These are phyloP conservation scores for Hyla sarda DNA, from an alignment of 2,113 vertebrate species.

Conservation along the genomic window DNA sequence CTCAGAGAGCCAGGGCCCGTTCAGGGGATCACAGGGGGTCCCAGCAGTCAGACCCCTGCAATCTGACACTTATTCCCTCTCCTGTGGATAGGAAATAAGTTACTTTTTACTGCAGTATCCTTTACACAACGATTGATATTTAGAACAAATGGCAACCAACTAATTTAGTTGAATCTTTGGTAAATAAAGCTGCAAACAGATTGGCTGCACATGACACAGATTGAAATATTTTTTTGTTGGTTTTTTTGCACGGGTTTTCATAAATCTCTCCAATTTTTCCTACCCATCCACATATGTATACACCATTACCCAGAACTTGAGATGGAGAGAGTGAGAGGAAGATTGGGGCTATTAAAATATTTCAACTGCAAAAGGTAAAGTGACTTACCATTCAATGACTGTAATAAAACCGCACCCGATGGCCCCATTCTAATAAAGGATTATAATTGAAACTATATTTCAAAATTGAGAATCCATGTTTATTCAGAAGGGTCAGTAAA, in stretches of 20 bases:
- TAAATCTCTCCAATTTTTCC: not conserved
- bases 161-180: too few species aligned
- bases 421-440: not conserved
- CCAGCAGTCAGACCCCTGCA: too few species aligned
- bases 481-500: not conserved
- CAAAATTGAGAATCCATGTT: not conserved
- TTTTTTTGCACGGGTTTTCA: not conserved
- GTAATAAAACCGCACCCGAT: not conserved
- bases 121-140: too few species aligned
- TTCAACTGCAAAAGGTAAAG: not conserved
- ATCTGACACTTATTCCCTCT: too few species aligned
- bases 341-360: not conserved
- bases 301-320: not conserved
- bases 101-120: too few species aligned
- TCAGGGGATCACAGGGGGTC: too few species aligned
- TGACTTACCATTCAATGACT: not conserved
- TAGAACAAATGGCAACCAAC: too few species aligned
- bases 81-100: too few species aligned
- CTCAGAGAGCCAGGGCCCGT: too few species aligned
- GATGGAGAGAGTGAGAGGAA: not conserved
- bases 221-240: too few species aligned
- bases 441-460: not conserved
- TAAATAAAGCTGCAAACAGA: too few species aligned
- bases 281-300: not conserved
- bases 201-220: too few species aligned